Evolutionary conservation across 2,888 invertebrate genomes (phyloP).

Genomic region (Gastracanthus pulcherrimus): DNA sequence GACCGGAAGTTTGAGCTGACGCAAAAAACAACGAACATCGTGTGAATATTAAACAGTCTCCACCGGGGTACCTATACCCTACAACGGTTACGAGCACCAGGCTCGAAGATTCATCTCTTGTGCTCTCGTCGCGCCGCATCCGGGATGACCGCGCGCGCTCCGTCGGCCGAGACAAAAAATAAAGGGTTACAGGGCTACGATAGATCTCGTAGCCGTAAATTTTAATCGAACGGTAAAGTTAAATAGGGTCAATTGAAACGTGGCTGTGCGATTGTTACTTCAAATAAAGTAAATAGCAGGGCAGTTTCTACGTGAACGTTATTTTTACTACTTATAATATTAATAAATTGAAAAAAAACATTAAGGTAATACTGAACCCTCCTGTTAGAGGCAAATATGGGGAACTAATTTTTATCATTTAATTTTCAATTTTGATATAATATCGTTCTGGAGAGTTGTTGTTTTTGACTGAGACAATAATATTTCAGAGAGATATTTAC

Average conservation of each 20-base stretch:
- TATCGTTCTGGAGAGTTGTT: too few species aligned
- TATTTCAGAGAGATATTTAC: too few species aligned
- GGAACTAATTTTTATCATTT: too few species aligned
- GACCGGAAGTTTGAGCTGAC: conserved; percentile 21
- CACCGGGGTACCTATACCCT: background rate
- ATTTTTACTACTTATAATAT: too few species aligned
- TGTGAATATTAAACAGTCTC: conserved; percentile 33
- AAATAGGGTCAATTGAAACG: background rate
- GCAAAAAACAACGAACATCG: conserved; percentile 3
- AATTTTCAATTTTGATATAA: too few species aligned
- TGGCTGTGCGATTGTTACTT: background rate
- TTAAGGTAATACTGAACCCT: too few species aligned
- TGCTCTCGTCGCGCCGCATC: background rate
- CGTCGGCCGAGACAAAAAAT: background rate
- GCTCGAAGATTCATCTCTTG: background rate
- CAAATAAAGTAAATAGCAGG: too few species aligned
- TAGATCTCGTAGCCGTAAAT: background rate
- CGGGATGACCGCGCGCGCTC: conserved; percentile 3
- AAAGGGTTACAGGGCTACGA: background rate
- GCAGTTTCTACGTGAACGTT: too few species aligned
- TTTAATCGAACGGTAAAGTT: background rate
- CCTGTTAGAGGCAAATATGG: too few species aligned
- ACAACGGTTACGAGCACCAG: background rate
- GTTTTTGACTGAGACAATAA: too few species aligned
- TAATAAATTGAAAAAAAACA: too few species aligned